Evolutionary conservation across 2,113 vertebrate genomes (phyloP).

Genomic region (Cephalopholis sonnerati): DNA sequence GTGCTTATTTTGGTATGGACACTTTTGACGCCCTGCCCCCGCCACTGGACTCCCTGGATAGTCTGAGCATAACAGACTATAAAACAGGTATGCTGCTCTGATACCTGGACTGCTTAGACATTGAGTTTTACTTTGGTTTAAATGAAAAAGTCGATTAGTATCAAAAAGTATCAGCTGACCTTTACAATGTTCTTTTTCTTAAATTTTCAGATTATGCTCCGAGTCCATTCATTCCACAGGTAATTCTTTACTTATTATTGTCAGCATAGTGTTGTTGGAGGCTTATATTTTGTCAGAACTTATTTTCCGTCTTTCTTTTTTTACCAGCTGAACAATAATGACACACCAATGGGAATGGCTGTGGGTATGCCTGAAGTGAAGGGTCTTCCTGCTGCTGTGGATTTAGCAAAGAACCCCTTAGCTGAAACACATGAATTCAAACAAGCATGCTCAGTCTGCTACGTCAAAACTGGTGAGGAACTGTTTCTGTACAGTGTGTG

Average conservation of each 20-base stretch:
- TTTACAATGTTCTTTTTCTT: background rate
- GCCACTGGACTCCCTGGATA: constrained; percentile 87
- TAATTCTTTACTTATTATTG: constrained; percentile 41
- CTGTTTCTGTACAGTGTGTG: background rate
- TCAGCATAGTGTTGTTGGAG: background rate
- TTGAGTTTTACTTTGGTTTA: background rate
- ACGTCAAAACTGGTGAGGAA: constrained; percentile 91
- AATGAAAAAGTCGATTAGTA: too few relatives aligned
- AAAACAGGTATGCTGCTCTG: constrained; percentile 87
- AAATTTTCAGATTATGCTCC: constrained; percentile 62
- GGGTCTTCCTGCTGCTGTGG: constrained; percentile 68
- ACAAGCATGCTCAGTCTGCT: constrained; percentile 94
- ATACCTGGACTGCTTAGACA: background rate
- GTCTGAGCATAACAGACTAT: constrained; percentile 88
- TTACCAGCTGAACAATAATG: constrained; percentile 87
- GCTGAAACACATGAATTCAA: constrained; percentile 95
- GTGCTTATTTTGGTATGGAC: constrained; percentile 82
- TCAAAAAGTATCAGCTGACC: background rate
- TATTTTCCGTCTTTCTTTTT: background rate
- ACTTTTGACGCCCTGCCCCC: constrained; percentile 84
- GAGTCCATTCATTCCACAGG: constrained; percentile 75
- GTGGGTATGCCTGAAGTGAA: constrained; percentile 79
- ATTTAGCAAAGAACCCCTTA: constrained; percentile 88
- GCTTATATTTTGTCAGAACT: background rate
- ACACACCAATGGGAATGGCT: constrained; percentile 87